These are phyloP conservation scores for Chloropsis hardwickii DNA, from an alignment of 2,113 vertebrate genomes.

Conservation along the genomic window DNA sequence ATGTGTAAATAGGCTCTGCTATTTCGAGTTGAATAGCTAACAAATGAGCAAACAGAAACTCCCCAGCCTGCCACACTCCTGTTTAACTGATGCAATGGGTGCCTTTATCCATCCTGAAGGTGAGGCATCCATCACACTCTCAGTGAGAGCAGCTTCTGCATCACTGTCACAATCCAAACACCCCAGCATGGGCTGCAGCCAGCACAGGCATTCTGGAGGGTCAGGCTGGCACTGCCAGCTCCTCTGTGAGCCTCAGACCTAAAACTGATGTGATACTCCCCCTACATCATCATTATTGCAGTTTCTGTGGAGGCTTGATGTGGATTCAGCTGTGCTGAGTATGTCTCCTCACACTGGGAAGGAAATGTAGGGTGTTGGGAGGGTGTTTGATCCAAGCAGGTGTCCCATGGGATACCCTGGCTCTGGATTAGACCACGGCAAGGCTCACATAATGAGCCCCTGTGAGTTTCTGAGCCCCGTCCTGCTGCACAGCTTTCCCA, in stretches of 20 bases:
- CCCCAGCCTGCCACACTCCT: not conserved
- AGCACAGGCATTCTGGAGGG: accelerated
- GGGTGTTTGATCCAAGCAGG: not conserved
- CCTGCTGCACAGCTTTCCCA: not conserved
- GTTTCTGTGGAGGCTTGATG: not conserved
- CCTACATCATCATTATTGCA: not conserved
- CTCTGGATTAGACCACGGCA: not conserved
- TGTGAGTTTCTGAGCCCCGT: not conserved
- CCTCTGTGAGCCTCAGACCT: not conserved
- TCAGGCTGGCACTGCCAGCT: not conserved
- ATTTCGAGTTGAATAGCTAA: slow-evolving; percentile 24
- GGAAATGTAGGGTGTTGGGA: accelerated
- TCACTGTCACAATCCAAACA: not conserved
- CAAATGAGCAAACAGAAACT: slow-evolving; percentile 50
- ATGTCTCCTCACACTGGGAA: not conserved
- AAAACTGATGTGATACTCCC: not conserved
- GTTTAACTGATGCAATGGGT: not conserved
- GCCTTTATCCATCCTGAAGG: slow-evolving; percentile 8
- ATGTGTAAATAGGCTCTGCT: not conserved
- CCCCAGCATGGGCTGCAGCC: not conserved
- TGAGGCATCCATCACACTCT: not conserved
- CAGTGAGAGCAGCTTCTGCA: accelerated
- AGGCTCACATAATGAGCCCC: not conserved
- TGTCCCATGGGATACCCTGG: not conserved
- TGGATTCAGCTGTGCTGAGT: not conserved